Percentiles rank a stretch among this genome's conserved stretches.
These are phyloP conservation scores for Caenorhabditis japonica DNA, from an alignment of 2,888 invertebrate genomes.

Conservation along the genomic window DNA sequence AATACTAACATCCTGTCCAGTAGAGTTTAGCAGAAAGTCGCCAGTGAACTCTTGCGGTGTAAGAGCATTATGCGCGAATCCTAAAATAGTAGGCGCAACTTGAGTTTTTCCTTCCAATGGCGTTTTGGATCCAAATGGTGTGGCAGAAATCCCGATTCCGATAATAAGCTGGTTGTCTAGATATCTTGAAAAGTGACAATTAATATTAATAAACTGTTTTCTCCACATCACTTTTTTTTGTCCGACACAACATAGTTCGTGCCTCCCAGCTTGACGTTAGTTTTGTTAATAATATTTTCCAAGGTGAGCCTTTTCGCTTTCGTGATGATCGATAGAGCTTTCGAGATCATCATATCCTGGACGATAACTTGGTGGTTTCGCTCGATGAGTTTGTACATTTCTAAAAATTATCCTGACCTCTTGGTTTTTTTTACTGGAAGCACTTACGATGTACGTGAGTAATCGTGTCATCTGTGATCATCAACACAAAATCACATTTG, in stretches of 20 bases:
- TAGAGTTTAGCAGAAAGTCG: constrained; percentile 46
- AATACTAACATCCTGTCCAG: constrained; percentile 24
- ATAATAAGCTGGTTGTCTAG: constrained; percentile 19
- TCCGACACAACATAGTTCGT: constrained; percentile 56
- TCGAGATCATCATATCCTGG: constrained; percentile 31
- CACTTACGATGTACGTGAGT: constrained; percentile 30
- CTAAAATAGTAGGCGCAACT: constrained; percentile 4
- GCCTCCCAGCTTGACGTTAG: constrained; percentile 68
- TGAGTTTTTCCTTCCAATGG: not conserved
- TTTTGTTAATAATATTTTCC: constrained; percentile 68
- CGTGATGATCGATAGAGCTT: constrained; percentile 18
- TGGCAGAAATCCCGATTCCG: constrained; percentile 13
- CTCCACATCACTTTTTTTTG: not conserved
- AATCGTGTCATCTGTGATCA: constrained; percentile 39
- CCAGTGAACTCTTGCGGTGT: constrained; percentile 59
- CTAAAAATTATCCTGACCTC: too few relatives aligned
- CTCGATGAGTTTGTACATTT: constrained; percentile 24
- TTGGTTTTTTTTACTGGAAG: too few relatives aligned
- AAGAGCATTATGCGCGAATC: constrained; percentile 59
- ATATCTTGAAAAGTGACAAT: too few relatives aligned
- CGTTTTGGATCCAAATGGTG: constrained; percentile 4
- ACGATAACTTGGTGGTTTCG: constrained; percentile 4
- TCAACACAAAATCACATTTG: constrained; percentile 17
- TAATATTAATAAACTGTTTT: not conserved
- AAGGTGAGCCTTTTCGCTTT: constrained; percentile 54